phyloP scores from a whole-genome alignment of 37 sponge, comb jelly and placozoan species.

The Crambe crambe region DNA sequence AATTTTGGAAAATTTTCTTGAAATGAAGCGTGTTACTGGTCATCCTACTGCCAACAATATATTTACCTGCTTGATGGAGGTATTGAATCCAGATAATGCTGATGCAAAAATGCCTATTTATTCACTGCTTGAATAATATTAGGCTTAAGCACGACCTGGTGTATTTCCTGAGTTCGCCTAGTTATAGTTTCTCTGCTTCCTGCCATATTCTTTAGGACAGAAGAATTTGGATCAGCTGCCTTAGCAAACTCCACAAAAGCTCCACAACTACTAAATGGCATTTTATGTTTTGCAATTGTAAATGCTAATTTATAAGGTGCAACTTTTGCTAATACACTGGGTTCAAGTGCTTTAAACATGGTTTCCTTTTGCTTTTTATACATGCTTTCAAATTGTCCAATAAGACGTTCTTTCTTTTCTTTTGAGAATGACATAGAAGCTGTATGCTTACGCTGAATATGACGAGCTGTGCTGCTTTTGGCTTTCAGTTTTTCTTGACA shows the following conservation, averaged over 20 bases:
- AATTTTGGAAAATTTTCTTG: neutral
- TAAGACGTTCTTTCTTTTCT: neutral
- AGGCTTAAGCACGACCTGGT: neutral
- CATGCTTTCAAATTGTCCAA: neutral
- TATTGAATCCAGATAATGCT: neutral
- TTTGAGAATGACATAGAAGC: neutral
- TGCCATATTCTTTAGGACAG: neutral
- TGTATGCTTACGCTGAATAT: neutral
- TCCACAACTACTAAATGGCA: conserved; percentile 11
- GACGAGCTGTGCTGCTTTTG: neutral
- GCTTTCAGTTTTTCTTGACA: neutral
- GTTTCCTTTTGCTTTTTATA: neutral
- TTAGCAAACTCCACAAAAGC: conserved; percentile 7
- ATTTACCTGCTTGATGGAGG: neutral
- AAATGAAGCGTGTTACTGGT: neutral
- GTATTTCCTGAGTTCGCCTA: neutral
- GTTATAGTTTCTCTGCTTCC: neutral
- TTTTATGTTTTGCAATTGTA: conserved; percentile 3
- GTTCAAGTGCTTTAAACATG: no score
- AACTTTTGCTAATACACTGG: neutral
- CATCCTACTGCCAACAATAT: neutral
- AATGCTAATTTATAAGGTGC: conserved; percentile 16
- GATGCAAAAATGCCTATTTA: neutral
- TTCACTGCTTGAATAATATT: neutral
- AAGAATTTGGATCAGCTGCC: conserved; percentile 21